Evolutionary conservation across 2,113 vertebrate genomes (phyloP).

Genomic region (Calonectris borealis): DNA sequence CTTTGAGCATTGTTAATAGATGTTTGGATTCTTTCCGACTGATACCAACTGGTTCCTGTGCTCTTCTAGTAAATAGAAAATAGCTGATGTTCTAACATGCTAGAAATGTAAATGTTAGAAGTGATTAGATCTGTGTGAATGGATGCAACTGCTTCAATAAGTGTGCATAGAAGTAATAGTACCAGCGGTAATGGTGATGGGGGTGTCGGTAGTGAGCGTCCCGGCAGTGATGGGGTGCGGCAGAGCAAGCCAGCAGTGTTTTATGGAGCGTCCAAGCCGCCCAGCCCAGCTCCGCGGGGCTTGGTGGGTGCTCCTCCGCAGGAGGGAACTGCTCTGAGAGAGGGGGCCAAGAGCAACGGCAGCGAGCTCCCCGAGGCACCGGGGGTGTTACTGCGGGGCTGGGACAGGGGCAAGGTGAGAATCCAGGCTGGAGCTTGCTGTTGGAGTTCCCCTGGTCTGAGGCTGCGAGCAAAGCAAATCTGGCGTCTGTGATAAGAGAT

Average conservation of each 20-base stretch:
- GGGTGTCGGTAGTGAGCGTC: background rate
- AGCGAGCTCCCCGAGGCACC: background rate
- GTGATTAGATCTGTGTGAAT: background rate
- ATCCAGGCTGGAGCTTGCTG: background rate
- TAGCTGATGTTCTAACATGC: background rate
- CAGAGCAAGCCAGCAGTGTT: background rate
- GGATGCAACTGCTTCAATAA: rapidly evolving
- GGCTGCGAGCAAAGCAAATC: background rate
- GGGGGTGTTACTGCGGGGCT: background rate
- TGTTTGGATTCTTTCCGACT: background rate
- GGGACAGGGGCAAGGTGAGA: background rate
- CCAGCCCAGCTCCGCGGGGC: background rate
- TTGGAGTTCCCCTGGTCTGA: background rate
- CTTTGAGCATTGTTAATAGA: background rate
- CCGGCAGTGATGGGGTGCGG: rapidly evolving
- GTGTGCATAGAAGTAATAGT: background rate
- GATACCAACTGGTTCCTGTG: background rate
- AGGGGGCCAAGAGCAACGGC: rapidly evolving
- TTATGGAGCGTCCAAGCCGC: background rate
- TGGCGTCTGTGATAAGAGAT: background rate
- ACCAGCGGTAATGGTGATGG: rapidly evolving
- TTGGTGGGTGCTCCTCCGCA: background rate
- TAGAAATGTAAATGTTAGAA: background rate
- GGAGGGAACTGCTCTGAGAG: background rate
- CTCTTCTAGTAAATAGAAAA: background rate